These are phyloP conservation scores for Eudyptes chrysolophus DNA, from an alignment of 2,113 vertebrate genomes.

Conservation along the genomic window DNA sequence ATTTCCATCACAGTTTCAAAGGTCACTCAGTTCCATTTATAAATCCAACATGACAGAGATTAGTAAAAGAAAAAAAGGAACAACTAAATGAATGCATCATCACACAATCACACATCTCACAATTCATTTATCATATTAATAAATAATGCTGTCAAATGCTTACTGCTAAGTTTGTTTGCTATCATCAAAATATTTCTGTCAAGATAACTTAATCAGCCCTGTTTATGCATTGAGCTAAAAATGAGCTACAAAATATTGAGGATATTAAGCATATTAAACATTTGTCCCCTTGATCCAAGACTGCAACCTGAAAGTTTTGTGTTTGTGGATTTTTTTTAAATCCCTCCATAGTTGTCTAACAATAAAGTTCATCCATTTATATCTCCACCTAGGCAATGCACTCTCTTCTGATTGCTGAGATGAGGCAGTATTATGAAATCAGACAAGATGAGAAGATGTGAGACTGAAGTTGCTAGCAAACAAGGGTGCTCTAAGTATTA, in stretches of 20 bases:
- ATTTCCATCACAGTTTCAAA: conserved; percentile 93
- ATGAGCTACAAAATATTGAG: not conserved
- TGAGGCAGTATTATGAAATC: not conserved
- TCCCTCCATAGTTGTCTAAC: not conserved
- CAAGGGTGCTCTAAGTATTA: not conserved
- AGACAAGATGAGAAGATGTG: not conserved
- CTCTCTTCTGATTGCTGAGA: not conserved
- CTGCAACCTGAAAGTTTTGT: not conserved
- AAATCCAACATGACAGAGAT: conserved; percentile 98
- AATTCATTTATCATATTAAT: conserved; percentile 98
- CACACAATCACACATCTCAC: conserved; percentile 90
- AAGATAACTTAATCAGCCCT: conserved; percentile 68
- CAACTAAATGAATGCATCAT: conserved; percentile 89
- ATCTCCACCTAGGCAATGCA: not conserved
- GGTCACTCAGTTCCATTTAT: conserved; percentile 93
- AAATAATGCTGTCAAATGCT: conserved; percentile 89
- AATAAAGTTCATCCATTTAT: not conserved
- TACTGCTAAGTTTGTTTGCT: conserved; percentile 82
- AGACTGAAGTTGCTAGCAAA: not conserved
- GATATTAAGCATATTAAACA: not conserved
- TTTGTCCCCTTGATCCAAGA: not conserved
- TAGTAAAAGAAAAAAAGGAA: conserved; percentile 89
- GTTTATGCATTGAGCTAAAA: conserved; percentile 32
- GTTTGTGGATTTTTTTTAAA: not conserved
- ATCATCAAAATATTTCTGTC: conserved; percentile 71